Conservation (phyloP, 2,888 invertebrate species). For the Thysanoteuthis rhombus region DNA sequence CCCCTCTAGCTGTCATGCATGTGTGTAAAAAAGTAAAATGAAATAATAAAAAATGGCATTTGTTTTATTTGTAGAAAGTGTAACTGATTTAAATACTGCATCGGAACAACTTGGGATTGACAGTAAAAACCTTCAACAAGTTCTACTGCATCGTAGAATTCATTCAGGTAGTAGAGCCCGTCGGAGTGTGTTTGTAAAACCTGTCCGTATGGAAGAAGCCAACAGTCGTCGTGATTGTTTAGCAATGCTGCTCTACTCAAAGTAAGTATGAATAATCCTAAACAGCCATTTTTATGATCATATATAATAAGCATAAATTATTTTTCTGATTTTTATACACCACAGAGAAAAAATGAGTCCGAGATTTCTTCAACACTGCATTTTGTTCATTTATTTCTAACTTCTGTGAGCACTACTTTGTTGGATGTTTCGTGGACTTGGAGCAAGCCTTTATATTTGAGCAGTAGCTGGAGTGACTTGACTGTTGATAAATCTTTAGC, state of each 20-base stretch:
- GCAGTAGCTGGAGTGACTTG: no score
- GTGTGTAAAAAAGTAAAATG: background rate
- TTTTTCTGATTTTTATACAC: no score
- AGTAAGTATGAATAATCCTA: constrained; percentile 39
- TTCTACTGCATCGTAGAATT: constrained; percentile 54
- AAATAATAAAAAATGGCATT: background rate
- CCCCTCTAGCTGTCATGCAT: no score
- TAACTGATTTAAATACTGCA: constrained; percentile 33
- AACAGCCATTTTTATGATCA: background rate
- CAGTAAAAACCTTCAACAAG: constrained; percentile 44
- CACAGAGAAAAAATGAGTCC: no score
- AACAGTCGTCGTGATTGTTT: constrained; percentile 56
- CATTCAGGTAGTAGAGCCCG: constrained; percentile 48
- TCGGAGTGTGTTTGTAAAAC: constrained; percentile 58
- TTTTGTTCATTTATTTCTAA: no score
- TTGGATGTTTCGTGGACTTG: no score
- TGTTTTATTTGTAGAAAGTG: background rate
- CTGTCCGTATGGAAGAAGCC: constrained; percentile 52
- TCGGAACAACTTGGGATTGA: constrained; percentile 50
- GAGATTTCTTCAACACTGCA: background rate
- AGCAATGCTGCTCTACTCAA: constrained; percentile 58
- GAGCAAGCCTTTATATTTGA: no score
- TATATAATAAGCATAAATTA: no score
- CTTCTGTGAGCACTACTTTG: no score
- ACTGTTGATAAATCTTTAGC: no score